These are phyloP conservation scores for Pseudorhombus dupliciocellatus DNA, from an alignment of 2,113 vertebrate genomes.

Conservation along the genomic window DNA sequence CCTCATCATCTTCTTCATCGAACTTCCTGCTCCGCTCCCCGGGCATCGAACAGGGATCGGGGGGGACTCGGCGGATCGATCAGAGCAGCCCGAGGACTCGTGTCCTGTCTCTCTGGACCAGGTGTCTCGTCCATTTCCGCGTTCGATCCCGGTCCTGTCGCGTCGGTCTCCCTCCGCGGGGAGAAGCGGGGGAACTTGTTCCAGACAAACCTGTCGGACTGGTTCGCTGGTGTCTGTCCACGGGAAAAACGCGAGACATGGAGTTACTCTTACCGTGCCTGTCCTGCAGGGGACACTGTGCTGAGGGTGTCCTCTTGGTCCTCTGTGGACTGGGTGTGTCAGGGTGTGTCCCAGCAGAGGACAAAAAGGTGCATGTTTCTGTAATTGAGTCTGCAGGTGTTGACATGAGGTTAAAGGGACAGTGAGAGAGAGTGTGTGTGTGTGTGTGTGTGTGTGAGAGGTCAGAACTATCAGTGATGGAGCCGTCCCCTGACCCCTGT, in stretches of 20 bases:
- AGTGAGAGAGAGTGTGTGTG: too few relatives aligned
- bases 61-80: too few relatives aligned
- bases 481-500: too few relatives aligned
- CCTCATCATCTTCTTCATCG: too few relatives aligned
- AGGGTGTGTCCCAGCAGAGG: neutral
- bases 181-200: neutral
- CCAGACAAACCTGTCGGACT: conserved; percentile 14
- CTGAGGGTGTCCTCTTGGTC: neutral
- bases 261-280: neutral
- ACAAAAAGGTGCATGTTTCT: conserved; percentile 13
- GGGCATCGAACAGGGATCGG: too few relatives aligned
- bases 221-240: conserved; percentile 6
- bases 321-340: conserved; percentile 23
- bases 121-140: neutral
- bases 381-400: too few relatives aligned
- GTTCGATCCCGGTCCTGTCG: neutral
- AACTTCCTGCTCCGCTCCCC: neutral
- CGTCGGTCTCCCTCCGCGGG: neutral
- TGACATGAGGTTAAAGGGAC: too few relatives aligned
- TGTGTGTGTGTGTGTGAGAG: too few relatives aligned
- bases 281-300: conserved; percentile 8
- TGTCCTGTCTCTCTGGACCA: too few relatives aligned
- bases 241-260: neutral
- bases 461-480: too few relatives aligned
- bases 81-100: too few relatives aligned